A percentile compares a stretch with the other conserved stretches of the same genome.
phyloP scores from a whole-genome alignment of 1,140 invertebrate genomes.

The Holcopasites calliopsidis region DNA sequence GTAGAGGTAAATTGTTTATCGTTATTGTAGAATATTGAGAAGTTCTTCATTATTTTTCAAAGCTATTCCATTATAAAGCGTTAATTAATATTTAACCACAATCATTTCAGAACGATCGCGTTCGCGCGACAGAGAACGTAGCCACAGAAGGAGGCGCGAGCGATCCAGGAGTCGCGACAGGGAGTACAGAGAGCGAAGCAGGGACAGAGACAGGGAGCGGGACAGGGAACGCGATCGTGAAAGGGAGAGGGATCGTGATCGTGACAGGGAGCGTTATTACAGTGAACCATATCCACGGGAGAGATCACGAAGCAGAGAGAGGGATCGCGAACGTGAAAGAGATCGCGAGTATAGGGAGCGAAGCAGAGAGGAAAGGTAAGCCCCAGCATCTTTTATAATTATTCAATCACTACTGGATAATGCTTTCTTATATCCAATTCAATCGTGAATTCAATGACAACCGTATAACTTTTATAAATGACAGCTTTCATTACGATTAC shows the following conservation, averaged over 20 bases:
- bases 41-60: too few relatives aligned
- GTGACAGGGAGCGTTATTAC: constrained; percentile 77
- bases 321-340: constrained; percentile 84
- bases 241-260: constrained; percentile 83
- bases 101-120: constrained; percentile 84
- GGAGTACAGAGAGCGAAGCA: constrained; percentile 86
- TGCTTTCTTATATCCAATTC: constrained; percentile 7
- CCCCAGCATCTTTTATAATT: constrained; percentile 54
- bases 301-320: constrained; percentile 86
- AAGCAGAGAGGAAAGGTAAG: constrained; percentile 88
- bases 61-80: too few relatives aligned
- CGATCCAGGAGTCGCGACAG: constrained; percentile 89
- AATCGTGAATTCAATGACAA: neutral
- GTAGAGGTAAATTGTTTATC: constrained; percentile 77
- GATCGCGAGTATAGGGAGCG: constrained; percentile 84
- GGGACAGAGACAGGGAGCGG: constrained; percentile 84
- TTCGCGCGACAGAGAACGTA: constrained; percentile 88
- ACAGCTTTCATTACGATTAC: neutral
- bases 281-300: constrained; percentile 77
- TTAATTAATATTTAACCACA: too few relatives aligned
- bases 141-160: constrained; percentile 85
- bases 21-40: neutral
- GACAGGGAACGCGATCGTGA: constrained; percentile 84
- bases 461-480: constrained; percentile 4
- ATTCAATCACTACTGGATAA: constrained; percentile 14